phyloP scores from a whole-genome alignment of 37 sponge, comb jelly and placozoan genomes.

The Agelas oroides region DNA sequence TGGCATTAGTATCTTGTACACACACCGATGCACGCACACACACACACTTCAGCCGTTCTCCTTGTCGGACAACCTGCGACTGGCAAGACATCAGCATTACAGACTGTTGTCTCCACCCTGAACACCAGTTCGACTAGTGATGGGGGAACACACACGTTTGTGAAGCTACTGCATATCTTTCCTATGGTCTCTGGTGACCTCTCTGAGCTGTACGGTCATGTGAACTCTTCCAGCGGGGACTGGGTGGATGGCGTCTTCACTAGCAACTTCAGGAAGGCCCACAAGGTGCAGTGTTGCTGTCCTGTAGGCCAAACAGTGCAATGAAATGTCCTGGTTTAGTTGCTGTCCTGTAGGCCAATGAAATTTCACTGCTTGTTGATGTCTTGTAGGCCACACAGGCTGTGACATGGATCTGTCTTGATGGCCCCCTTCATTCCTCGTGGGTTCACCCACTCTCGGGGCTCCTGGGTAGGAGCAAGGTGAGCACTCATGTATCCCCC shows the following conservation, averaged over 20 bases:
- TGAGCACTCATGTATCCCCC: not conserved
- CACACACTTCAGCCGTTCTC: conserved; percentile 60
- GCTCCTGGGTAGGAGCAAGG: conserved; percentile 26
- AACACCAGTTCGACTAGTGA: conserved; percentile 7
- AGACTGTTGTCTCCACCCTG: conserved; percentile 62
- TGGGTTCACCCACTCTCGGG: conserved; percentile 61
- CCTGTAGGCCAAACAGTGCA: too few relatives aligned
- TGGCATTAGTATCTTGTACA: too few relatives aligned
- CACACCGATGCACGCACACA: not conserved
- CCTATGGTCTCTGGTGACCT: conserved; percentile 57
- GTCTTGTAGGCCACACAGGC: conserved; percentile 58
- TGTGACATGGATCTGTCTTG: conserved; percentile 73
- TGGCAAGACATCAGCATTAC: conserved; percentile 79
- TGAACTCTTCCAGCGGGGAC: conserved; percentile 39
- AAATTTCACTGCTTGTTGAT: not conserved
- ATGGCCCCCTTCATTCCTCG: conserved; percentile 38
- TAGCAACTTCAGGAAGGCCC: conserved; percentile 77
- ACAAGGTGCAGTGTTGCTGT: conserved; percentile 40
- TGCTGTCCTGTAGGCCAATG: too few relatives aligned
- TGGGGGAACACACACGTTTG: not conserved
- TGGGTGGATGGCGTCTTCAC: conserved; percentile 90
- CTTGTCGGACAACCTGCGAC: conserved; percentile 69
- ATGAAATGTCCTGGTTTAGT: too few relatives aligned
- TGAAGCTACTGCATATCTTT: conserved; percentile 59
- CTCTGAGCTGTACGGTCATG: conserved; percentile 63